A percentile compares a stretch with the other conserved stretches of the same genome.
Evolutionary conservation across 2,113 vertebrate species (phyloP).

Genomic region (Toxotes jaculatrix): DNA sequence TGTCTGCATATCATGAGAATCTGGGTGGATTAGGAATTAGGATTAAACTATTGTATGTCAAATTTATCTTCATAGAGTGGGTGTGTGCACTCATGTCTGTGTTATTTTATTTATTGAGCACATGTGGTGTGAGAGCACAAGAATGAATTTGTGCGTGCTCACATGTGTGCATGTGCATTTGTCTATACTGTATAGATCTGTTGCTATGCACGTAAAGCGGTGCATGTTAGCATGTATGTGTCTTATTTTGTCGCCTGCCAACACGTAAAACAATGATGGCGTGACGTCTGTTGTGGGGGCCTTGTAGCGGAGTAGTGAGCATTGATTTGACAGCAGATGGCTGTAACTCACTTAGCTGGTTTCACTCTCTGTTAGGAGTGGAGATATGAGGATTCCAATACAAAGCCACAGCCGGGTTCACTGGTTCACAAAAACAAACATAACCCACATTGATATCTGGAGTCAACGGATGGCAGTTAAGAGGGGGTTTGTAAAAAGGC

Average conservation of each 20-base stretch:
- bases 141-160: conserved; percentile 10
- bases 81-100: conserved; percentile 23
- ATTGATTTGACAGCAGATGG: conserved; percentile 37
- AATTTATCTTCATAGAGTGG: conserved; percentile 4
- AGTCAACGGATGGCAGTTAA: conserved; percentile 27
- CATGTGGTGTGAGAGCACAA: not conserved
- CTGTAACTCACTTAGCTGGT: conserved; percentile 43
- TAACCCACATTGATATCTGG: conserved; percentile 32
- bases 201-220: not conserved
- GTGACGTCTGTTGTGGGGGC: not conserved
- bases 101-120: conserved; percentile 13
- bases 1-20: conserved; percentile 59
- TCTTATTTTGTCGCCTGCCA: not conserved
- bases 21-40: conserved; percentile 55
- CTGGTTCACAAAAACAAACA: conserved; percentile 62
- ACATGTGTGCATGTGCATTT: conserved; percentile 4
- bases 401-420: conserved; percentile 51
- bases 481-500: conserved; percentile 32
- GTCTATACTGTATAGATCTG: conserved; percentile 1
- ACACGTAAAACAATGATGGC: not conserved
- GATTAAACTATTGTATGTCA: conserved; percentile 52
- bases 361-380: conserved; percentile 24
- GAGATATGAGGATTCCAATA: conserved; percentile 42
- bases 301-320: not conserved
- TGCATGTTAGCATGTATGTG: not conserved